Evolutionary conservation across 2,888 invertebrate species (phyloP), one percentile per base, ranked within the genome.

Genomic region (Pandemis heparana): DNA sequence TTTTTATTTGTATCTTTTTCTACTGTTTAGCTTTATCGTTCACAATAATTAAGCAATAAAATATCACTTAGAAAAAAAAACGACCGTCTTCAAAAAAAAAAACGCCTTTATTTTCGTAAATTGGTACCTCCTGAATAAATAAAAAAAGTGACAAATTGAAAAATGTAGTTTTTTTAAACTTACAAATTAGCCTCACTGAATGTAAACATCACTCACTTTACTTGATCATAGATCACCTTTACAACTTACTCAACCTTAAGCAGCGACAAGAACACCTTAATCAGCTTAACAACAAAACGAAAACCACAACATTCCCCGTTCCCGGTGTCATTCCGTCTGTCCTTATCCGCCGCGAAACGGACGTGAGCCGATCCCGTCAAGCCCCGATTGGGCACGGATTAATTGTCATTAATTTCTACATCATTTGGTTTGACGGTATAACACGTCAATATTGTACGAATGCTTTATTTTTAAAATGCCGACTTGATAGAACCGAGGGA

Each of bases 401-500:
- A 86, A 82, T 85, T 83, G 84, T 87, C 85, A 87, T 87, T 87
- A 87, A 87, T 83, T 89, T 88, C 85, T 82, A 85, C 87, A 88
- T 85, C 83, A 87, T 86, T 87, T 87, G 77, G 81, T 80, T 81
- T 83, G 81, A 83, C 80, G 81, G 80, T 83, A 79, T 79, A 81
- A 83, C 82, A 85, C 84, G 77, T 80, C 82, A 80, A 77, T 82
- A 82, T 81, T 81, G 82, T 80, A 77, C 77, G 75, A 39, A n/a
- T 53, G 51, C n/a, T 48, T 48, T 48, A 48, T n/a, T 53, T 53
- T 53, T 53, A 16, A 53, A 16, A 12, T 12, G 23, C 23, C 23
- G 56, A 23, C 51, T 48, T 48, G 48, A 6, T 1, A 14, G 48
- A 14, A 1, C 9, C 41, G 41, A 41, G 1, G 41, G 46, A 46